Percentiles rank a stretch among this genome's conserved stretches.
Conservation (phyloP, 2,113 vertebrate species). For the Gobio gobio region DNA sequence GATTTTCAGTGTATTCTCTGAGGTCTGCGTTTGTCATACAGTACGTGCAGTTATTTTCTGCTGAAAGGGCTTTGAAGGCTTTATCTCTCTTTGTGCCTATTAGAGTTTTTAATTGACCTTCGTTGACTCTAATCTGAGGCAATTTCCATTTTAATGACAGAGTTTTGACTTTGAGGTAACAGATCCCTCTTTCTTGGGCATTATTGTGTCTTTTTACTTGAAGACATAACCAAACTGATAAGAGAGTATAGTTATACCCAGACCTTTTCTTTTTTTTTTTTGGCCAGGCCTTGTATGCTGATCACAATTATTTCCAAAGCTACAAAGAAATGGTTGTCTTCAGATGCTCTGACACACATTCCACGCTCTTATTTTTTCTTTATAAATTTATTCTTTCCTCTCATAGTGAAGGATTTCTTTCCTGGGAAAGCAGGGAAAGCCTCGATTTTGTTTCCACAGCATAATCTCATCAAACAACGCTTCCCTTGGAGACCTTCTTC, state of each 20-base stretch:
- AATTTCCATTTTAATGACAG: slow-evolving; percentile 47
- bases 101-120: slow-evolving; percentile 51
- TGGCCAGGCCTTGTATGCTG: background rate
- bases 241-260: background rate
- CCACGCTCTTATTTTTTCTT: background rate
- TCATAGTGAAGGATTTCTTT: background rate
- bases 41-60: slow-evolving; percentile 31
- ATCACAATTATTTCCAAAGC: background rate
- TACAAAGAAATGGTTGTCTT: background rate
- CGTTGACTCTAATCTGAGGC: slow-evolving; percentile 43
- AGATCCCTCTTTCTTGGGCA: background rate
- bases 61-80: slow-evolving; percentile 41
- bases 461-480: slow-evolving; percentile 42
- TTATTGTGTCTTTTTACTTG: background rate
- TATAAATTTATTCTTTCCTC: background rate
- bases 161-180: slow-evolving; percentile 42
- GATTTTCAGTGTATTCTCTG: slow-evolving; percentile 34
- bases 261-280: background rate
- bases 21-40: slow-evolving; percentile 6
- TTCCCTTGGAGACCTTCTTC: slow-evolving; percentile 21
- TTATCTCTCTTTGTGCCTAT: slow-evolving; percentile 38
- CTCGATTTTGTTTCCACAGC: slow-evolving; percentile 18
- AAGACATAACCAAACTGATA: background rate
- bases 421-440: slow-evolving; percentile 3
- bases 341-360: background rate